These are phyloP conservation scores for Poecilobothrus nobilitatus DNA, from an alignment of 2,888 invertebrate species.

Conservation along the genomic window DNA sequence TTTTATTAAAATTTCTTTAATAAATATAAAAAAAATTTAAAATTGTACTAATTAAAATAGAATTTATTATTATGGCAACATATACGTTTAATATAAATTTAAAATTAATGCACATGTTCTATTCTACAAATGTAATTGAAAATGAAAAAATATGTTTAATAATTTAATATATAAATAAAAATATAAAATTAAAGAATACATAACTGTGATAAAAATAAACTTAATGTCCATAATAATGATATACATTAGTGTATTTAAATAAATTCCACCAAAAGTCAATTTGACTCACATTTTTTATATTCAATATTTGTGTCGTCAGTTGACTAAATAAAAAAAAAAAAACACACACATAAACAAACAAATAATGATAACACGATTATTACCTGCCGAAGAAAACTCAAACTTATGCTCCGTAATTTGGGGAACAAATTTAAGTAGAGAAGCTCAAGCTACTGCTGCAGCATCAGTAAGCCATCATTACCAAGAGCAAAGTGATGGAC, in stretches of 20 bases:
- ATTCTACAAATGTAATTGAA: too few species aligned
- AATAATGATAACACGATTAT: slow-evolving; percentile 41
- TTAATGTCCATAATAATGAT: background rate
- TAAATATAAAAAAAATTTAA: too few species aligned
- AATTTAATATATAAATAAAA: too few species aligned
- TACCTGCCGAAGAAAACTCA: slow-evolving; percentile 41
- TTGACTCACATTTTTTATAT: background rate
- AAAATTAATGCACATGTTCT: too few species aligned
- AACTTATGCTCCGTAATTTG: slow-evolving; percentile 41
- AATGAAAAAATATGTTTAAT: too few species aligned
- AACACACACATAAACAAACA: background rate
- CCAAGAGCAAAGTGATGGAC: slow-evolving; percentile 12
- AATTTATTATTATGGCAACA: too few species aligned
- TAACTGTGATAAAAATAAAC: background rate
- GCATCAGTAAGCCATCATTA: background rate
- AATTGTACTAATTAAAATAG: too few species aligned
- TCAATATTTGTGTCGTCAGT: background rate
- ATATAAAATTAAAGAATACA: too few species aligned
- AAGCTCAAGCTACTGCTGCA: slow-evolving; percentile 12
- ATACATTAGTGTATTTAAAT: background rate
- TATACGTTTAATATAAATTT: too few species aligned
- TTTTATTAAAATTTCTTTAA: too few species aligned
- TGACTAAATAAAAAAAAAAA: background rate
- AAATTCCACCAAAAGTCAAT: background rate
- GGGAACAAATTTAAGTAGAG: slow-evolving; percentile 33